phyloP scores from a whole-genome alignment of 2,888 invertebrate species.

The Lasioglossum oenotherae region DNA sequence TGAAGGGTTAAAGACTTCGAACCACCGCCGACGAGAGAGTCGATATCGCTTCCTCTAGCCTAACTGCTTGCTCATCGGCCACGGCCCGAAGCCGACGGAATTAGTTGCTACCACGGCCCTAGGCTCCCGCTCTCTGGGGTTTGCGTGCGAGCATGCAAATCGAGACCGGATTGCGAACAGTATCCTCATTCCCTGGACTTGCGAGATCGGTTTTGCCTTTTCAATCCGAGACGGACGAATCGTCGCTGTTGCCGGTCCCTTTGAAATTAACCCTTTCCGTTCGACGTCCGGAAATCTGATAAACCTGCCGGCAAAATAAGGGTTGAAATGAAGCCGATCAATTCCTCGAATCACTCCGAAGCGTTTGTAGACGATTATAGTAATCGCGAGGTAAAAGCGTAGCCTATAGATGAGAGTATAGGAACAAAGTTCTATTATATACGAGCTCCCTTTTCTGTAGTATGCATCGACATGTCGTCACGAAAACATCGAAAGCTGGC shows the following conservation, averaged over 20 bases:
- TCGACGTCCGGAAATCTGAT: background rate
- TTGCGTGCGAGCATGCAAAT: conserved; percentile 44
- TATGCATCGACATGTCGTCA: no score
- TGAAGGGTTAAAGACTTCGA: conserved; percentile 45
- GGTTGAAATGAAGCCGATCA: background rate
- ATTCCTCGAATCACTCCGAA: no score
- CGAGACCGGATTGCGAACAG: background rate
- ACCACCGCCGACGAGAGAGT: conserved; percentile 8
- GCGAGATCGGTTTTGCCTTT: background rate
- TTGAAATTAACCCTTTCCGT: background rate
- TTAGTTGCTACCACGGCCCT: conserved; percentile 12
- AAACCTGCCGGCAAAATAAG: background rate
- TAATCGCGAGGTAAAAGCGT: no score
- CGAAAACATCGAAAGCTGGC: no score
- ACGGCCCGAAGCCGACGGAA: background rate
- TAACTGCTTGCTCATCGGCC: conserved; percentile 46
- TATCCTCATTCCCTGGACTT: background rate
- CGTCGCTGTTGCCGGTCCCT: background rate
- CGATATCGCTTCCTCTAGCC: conserved; percentile 50
- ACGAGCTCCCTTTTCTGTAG: no score
- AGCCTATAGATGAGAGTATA: no score
- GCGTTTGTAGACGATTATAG: no score
- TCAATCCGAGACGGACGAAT: background rate
- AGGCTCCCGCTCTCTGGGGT: background rate
- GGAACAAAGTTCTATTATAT: no score